Percentiles rank a stretch among this genome's conserved stretches.
phyloP scores from a whole-genome alignment of 2,113 vertebrate species.

The Dicentrarchus labrax region DNA sequence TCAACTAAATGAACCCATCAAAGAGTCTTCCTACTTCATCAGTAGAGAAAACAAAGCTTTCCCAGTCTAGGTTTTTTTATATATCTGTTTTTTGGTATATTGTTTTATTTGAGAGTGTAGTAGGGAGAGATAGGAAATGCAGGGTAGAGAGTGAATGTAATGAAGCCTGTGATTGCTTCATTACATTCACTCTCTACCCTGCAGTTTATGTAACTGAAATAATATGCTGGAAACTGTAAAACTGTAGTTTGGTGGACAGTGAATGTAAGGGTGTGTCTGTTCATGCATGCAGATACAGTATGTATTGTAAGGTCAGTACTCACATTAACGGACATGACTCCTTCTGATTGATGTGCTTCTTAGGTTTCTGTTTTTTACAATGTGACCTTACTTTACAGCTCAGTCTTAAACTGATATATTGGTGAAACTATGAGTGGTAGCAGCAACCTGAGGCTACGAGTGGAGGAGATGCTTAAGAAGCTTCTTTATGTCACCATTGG shows the following conservation, averaged over 20 bases:
- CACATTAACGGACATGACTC: slow-evolving; percentile 6
- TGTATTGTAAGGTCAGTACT: slow-evolving; percentile 8
- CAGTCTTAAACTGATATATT: not conserved
- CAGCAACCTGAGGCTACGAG: not conserved
- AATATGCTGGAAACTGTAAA: slow-evolving; percentile 9
- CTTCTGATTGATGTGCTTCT: not conserved
- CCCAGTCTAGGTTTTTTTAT: not conserved
- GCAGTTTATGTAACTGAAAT: not conserved
- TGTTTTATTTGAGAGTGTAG: no score
- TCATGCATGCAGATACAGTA: slow-evolving; percentile 25
- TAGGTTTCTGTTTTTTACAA: not conserved
- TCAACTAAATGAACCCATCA: not conserved
- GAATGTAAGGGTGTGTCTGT: slow-evolving; percentile 4
- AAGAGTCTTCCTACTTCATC: no score
- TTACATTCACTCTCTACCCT: no score
- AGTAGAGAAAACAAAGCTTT: not conserved
- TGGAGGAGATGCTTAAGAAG: not conserved
- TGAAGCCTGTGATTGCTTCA: no score
- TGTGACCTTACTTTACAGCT: not conserved
- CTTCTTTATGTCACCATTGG: not conserved
- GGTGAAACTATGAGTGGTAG: not conserved
- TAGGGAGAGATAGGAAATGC: no score
- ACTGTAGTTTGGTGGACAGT: not conserved
- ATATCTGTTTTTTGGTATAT: no score
- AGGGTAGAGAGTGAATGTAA: no score